Evolutionary conservation across 2,113 vertebrate genomes (phyloP).

Genomic region (Trichechus manatus): DNA sequence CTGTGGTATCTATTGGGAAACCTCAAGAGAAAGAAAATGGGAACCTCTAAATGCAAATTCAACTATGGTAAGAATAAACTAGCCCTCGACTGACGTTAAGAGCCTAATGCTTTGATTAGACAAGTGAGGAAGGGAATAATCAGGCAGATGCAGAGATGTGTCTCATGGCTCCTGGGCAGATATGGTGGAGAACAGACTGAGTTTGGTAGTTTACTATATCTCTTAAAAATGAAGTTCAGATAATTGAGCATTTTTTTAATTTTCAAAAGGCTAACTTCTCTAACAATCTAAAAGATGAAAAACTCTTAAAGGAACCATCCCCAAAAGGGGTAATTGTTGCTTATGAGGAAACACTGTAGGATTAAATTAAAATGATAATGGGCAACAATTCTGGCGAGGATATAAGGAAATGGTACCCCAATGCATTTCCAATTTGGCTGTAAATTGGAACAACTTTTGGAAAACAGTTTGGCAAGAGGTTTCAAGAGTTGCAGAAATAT

Average conservation of each 20-base stretch:
- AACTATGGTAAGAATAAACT: constrained; percentile 18
- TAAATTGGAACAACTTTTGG: not conserved
- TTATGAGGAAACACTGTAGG: not conserved
- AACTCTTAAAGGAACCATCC: not conserved
- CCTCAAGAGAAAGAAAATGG: constrained; percentile 66
- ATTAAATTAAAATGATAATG: not conserved
- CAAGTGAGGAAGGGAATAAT: not conserved
- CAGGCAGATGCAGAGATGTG: not conserved
- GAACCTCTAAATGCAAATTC: constrained; percentile 72
- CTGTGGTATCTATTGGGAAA: constrained; percentile 77
- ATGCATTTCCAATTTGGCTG: not conserved
- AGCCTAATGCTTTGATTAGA: not conserved
- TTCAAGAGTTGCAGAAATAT: constrained; percentile 40
- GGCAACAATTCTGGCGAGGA: not conserved
- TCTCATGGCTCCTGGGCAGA: not conserved
- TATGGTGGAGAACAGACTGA: not conserved
- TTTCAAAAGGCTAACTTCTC: not conserved
- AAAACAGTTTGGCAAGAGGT: constrained; percentile 6
- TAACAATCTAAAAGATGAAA: not conserved
- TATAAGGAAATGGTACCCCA: not conserved
- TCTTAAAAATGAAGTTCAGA: not conserved
- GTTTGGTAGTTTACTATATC: not conserved
- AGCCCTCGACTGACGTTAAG: not conserved
- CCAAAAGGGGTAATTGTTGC: not conserved
- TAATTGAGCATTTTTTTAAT: not conserved